Conservation (phyloP, 2,113 vertebrate species). For the Myrmecophaga tridactyla region DNA sequence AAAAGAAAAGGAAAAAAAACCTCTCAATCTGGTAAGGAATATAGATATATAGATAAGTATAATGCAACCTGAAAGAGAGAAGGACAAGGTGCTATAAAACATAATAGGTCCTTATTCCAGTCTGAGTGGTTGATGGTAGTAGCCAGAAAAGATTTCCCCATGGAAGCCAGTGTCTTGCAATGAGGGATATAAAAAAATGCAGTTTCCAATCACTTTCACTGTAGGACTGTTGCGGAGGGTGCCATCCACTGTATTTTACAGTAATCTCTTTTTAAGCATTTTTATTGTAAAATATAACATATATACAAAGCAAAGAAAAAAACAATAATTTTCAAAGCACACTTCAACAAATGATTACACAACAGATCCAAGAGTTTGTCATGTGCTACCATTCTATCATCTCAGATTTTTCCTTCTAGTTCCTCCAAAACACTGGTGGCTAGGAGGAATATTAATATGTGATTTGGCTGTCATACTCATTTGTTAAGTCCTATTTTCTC, state of each 20-base stretch:
- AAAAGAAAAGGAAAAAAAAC: too few relatives aligned
- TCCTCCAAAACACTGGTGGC: too few relatives aligned
- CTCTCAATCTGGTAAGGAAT: conserved; percentile 10
- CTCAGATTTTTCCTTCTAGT: too few relatives aligned
- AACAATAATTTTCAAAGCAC: too few relatives aligned
- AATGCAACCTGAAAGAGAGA: not conserved
- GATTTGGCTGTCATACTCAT: too few relatives aligned
- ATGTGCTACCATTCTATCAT: too few relatives aligned
- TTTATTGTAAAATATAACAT: too few relatives aligned
- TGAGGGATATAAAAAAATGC: not conserved
- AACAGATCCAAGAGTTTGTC: too few relatives aligned
- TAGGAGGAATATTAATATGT: too few relatives aligned
- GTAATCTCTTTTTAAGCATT: not conserved
- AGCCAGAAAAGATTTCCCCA: not conserved
- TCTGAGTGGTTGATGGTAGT: not conserved
- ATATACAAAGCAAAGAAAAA: too few relatives aligned
- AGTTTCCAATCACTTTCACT: not conserved
- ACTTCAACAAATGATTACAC: too few relatives aligned
- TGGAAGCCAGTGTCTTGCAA: not conserved
- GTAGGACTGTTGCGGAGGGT: not conserved
- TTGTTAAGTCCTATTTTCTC: too few relatives aligned
- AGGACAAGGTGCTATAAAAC: not conserved
- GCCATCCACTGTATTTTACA: not conserved
- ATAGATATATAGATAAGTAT: not conserved
- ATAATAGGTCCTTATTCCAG: not conserved